phyloP scores from a whole-genome alignment of 2,113 vertebrate species.

The Hippoglossus stenolepis region DNA sequence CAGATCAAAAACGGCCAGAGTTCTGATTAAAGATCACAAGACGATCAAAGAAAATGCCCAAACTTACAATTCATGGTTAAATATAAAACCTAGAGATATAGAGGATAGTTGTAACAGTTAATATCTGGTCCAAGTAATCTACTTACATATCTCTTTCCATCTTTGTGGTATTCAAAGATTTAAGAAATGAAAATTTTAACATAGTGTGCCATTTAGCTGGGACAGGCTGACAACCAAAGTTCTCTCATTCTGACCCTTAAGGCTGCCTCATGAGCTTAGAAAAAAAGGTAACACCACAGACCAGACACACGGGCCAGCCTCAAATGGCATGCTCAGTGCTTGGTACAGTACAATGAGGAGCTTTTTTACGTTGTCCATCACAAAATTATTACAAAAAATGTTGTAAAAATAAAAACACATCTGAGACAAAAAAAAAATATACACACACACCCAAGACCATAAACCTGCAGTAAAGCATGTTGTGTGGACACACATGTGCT shows the following conservation, averaged over 20 bases:
- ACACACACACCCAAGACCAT: conserved; percentile 32
- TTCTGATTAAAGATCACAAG: conserved; percentile 16
- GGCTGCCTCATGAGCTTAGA: conserved; percentile 7
- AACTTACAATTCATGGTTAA: conserved; percentile 47
- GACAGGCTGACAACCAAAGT: conserved; percentile 32
- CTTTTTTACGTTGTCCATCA: conserved; percentile 51
- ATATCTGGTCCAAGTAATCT: conserved; percentile 46
- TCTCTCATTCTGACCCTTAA: conserved; percentile 76
- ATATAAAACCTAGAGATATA: conserved; percentile 39
- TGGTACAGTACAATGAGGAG: conserved; percentile 54
- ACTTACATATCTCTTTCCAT: conserved; percentile 13
- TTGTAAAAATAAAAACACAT: conserved; percentile 36
- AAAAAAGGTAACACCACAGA: conserved; percentile 8
- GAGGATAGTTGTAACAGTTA: conserved; percentile 43
- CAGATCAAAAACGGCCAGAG: conserved; percentile 23
- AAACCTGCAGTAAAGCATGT: conserved; percentile 2
- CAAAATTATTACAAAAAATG: conserved; percentile 25
- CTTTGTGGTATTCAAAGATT: conserved; percentile 34
- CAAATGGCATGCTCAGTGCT: no score
- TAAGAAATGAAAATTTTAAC: no score
- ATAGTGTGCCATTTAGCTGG: conserved; percentile 58
- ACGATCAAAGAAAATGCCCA: conserved; percentile 28
- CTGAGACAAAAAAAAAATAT: conserved; percentile 20
- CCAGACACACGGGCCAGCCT: no score
- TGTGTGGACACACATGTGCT: conserved; percentile 18